These are phyloP conservation scores for Drosophila atripex DNA, from an alignment of 2,888 invertebrate species.

Conservation along the genomic window DNA sequence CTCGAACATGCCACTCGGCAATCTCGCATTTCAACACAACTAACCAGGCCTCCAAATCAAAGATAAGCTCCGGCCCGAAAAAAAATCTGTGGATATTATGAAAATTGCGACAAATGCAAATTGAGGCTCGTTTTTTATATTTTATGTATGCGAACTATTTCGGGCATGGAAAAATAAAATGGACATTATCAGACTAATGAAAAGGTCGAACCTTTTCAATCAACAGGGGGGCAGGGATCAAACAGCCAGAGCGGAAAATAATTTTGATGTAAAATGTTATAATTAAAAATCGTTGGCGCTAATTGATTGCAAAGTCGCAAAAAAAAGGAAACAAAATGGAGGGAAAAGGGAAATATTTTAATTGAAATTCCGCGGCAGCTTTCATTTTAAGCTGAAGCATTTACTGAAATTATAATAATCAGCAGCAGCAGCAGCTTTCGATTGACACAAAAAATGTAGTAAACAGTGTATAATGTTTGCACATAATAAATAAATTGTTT, in stretches of 20 bases:
- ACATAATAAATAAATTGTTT: slow-evolving; percentile 58
- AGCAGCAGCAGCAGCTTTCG: slow-evolving; percentile 19
- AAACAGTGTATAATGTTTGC: slow-evolving; percentile 59
- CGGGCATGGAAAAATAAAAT: slow-evolving; percentile 10
- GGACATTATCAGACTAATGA: slow-evolving; percentile 1
- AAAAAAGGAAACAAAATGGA: slow-evolving; percentile 15
- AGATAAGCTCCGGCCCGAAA: slow-evolving; percentile 24
- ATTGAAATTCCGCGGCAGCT: slow-evolving; percentile 51
- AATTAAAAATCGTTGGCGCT: slow-evolving; percentile 48
- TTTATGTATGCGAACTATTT: slow-evolving; percentile 49
- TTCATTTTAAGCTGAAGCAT: slow-evolving; percentile 46
- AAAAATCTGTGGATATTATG: slow-evolving; percentile 41
- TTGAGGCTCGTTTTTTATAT: slow-evolving; percentile 46
- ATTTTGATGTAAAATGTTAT: slow-evolving; percentile 34
- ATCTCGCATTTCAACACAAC: slow-evolving; percentile 58
- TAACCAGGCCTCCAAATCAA: slow-evolving; percentile 30
- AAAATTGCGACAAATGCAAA: slow-evolving; percentile 67
- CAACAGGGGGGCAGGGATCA: slow-evolving; percentile 23
- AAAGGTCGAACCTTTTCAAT: slow-evolving; percentile 33
- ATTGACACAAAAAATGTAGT: slow-evolving; percentile 24
- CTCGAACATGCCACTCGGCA: slow-evolving; percentile 45
- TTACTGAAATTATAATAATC: slow-evolving; percentile 55
- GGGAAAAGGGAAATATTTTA: slow-evolving; percentile 47
- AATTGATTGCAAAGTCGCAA: slow-evolving; percentile 47
- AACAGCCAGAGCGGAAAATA: slow-evolving; percentile 18